Percentiles rank a stretch among this genome's conserved stretches.
Evolutionary conservation across 1,140 invertebrate species (phyloP).

Genomic region (Dolichoris vasculosae): DNA sequence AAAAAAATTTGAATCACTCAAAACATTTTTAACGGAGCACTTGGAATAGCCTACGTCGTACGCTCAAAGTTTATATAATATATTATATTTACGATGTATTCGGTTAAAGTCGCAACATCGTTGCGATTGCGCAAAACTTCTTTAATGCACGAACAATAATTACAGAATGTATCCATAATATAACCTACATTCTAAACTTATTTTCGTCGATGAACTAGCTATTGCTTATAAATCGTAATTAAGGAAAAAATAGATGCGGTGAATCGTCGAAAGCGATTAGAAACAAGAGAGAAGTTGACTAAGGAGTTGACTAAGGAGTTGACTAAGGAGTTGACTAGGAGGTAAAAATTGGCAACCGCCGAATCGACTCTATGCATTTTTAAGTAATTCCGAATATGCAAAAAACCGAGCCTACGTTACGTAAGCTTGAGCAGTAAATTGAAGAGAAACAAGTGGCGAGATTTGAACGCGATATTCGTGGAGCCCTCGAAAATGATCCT

Average conservation of each 20-base stretch:
- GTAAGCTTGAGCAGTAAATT: neutral
- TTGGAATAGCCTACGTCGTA: neutral
- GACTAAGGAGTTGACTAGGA: too few relatives aligned
- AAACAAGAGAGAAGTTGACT: too few relatives aligned
- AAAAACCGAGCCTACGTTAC: neutral
- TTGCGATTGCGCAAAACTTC: neutral
- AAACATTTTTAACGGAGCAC: neutral
- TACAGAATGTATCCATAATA: neutral
- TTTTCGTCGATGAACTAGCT: neutral
- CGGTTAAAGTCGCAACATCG: neutral
- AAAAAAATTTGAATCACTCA: neutral
- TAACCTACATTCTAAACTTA: neutral
- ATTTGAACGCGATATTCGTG: too few relatives aligned
- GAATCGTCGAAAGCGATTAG: neutral
- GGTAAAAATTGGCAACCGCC: too few relatives aligned
- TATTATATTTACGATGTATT: neutral
- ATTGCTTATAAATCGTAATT: neutral
- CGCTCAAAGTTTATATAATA: neutral
- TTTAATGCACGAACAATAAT: neutral
- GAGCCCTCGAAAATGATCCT: too few relatives aligned
- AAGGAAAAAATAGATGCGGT: neutral
- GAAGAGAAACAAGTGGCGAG: neutral
- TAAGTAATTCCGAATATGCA: neutral
- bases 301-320: too few relatives aligned
- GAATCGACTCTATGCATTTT: neutral